phyloP scores from a whole-genome alignment of 1,140 invertebrate species.

The Holotrichia oblita region DNA sequence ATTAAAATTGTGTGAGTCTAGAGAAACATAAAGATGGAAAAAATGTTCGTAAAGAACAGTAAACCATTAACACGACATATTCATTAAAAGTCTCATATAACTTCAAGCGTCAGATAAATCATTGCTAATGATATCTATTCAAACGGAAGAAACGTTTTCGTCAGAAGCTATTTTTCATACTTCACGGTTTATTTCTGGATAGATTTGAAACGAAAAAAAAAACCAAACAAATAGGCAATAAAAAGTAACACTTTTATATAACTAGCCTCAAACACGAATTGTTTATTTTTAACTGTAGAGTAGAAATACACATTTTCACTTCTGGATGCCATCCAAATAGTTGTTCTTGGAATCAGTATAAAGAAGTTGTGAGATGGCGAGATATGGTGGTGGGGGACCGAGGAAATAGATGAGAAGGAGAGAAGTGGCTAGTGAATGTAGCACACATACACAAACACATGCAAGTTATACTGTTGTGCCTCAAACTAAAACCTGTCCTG shows the following conservation, averaged over 20 bases:
- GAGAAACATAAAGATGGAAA: too few relatives aligned
- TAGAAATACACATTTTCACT: constrained; percentile 38
- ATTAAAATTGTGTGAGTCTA: too few relatives aligned
- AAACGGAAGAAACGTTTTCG: constrained; percentile 12
- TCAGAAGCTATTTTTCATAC: constrained; percentile 11
- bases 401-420: neutral
- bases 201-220: constrained; percentile 12
- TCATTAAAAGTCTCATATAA: too few relatives aligned
- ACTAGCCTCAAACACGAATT: constrained; percentile 28
- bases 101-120: too few relatives aligned
- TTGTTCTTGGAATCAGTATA: constrained; percentile 39
- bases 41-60: too few relatives aligned
- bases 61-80: too few relatives aligned
- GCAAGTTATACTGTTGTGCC: constrained; percentile 3
- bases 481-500: constrained; percentile 38
- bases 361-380: constrained; percentile 10
- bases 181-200: neutral
- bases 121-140: constrained; percentile 1
- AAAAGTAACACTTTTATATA: constrained; percentile 33
- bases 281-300: constrained; percentile 30
- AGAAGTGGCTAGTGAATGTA: constrained; percentile 34
- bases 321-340: constrained; percentile 39
- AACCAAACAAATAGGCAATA: constrained; percentile 31
- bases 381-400: neutral
- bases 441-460: constrained; percentile 2